phyloP scores from a whole-genome alignment of 2,113 vertebrate genomes.

The Anguilla rostrata region DNA sequence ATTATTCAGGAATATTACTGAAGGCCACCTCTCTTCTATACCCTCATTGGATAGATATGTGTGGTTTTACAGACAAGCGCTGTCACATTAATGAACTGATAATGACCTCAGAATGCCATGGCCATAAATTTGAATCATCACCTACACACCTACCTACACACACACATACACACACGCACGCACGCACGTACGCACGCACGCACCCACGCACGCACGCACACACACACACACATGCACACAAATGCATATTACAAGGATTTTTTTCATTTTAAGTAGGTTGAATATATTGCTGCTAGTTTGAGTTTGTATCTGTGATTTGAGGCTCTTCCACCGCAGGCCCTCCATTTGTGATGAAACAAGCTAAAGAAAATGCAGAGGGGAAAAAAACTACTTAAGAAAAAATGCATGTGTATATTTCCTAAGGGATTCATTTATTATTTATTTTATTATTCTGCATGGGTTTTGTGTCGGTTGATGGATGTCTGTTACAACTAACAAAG shows the following conservation, averaged over 20 bases:
- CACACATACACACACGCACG: background rate
- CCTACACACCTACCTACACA: background rate
- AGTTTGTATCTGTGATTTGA: conserved; percentile 1
- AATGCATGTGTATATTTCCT: background rate
- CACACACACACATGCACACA: background rate
- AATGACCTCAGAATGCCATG: background rate
- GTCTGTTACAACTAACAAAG: conserved; percentile 16
- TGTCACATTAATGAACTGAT: background rate
- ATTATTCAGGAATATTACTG: background rate
- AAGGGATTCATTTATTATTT: conserved; percentile 16
- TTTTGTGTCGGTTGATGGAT: conserved; percentile 18
- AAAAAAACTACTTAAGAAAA: background rate
- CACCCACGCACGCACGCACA: background rate
- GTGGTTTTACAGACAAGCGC: background rate
- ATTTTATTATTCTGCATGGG: conserved; percentile 22
- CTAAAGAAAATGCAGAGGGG: background rate
- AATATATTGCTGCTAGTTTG: background rate
- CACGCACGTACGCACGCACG: too few species aligned
- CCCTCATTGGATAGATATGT: background rate
- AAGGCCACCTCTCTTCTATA: background rate
- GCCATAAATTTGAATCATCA: background rate
- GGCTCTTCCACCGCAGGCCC: background rate
- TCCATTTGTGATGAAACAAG: background rate
- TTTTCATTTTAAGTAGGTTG: background rate
- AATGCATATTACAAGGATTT: background rate